phyloP scores from a whole-genome alignment of 1,140 invertebrate species.

The Cydia amplana region DNA sequence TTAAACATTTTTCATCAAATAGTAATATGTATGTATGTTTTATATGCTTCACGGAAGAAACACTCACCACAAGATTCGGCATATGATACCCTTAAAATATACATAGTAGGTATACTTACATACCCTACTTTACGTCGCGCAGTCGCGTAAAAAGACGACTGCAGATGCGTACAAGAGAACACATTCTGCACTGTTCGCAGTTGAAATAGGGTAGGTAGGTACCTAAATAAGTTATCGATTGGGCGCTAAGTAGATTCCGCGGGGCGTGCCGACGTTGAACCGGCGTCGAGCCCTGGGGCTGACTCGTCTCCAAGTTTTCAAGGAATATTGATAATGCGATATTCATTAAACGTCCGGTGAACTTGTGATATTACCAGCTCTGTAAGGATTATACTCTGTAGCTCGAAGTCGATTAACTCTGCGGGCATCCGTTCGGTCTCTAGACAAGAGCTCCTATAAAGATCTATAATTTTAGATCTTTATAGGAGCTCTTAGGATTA shows the following conservation, averaged over 20 bases:
- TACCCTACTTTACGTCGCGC: too few relatives aligned
- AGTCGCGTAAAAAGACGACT: too few relatives aligned
- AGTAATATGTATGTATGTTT: too few relatives aligned
- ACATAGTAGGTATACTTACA: too few relatives aligned
- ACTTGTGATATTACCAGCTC: slow-evolving; percentile 54
- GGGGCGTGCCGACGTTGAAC: slow-evolving; percentile 48
- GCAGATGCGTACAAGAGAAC: not conserved
- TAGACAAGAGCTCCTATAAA: not conserved
- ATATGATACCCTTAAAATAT: too few relatives aligned
- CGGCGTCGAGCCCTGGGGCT: slow-evolving; percentile 54
- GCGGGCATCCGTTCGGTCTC: slow-evolving; percentile 35
- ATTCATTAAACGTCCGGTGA: slow-evolving; percentile 52
- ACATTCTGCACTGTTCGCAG: not conserved
- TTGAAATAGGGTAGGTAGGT: not conserved
- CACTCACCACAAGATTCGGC: too few relatives aligned
- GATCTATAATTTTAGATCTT: not conserved
- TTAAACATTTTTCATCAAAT: too few relatives aligned
- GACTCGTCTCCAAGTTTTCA: slow-evolving; percentile 39
- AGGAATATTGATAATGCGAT: slow-evolving; percentile 65
- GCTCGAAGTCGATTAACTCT: slow-evolving; percentile 40
- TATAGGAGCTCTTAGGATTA: too few relatives aligned
- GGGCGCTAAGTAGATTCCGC: slow-evolving; percentile 62
- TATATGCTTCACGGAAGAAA: too few relatives aligned
- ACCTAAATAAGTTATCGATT: slow-evolving; percentile 59
- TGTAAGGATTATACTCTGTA: slow-evolving; percentile 65